Base-by-base conservation (phyloP, 1,140 invertebrate genomes). In the Drosophila miranda region DNA sequence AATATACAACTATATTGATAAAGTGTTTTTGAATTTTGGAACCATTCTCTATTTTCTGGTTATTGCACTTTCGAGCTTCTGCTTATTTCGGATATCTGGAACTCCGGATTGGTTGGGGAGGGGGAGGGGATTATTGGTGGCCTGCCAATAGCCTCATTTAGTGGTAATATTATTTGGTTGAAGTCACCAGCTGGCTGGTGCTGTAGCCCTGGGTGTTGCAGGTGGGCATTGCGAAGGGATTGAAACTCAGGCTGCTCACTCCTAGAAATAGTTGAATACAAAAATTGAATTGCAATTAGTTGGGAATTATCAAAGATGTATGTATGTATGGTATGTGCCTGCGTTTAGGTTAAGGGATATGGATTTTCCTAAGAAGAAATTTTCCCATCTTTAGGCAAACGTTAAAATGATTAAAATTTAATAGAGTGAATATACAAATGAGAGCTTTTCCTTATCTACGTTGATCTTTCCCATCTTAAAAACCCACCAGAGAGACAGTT, bases 171-270 rank as follows among this genome's bases (percentile, higher is more conserved):
- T 96, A 96, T 93, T 96, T 96, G 84, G 95, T 94, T 41, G 95
- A 95, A 51, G 95, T 95, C 30, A 97, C 94, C 55, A 97, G 93
- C n/a, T 96, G 95, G 76, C 94, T 94, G 76, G 95, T 94, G 66
- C 95, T 94, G 91, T 98, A 98, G 57, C 95, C 94, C 90, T 97
- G 96, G 21, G 95, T 94, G 90, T 95, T 96, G 92, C 96, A 97
- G 43, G 96, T 96, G 16, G 96, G 96, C 87, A 98, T 93, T 66
- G 96, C 96, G 92, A 98, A 97, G 41, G 96, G 96, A 90, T 97
- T 97, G 93, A 97, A 96, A 76, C 95, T 95, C 53, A 97, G 92
- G 71, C 96, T 95, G 87, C 95, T 92, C 92, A 94, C 94, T 93
- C 94, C 94, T 94, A 92, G 3, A 91, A 91, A 71, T 67, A 90